Evolutionary conservation across 2,113 vertebrate species (phyloP), one percentile per base, ranked within the genome.

Genomic region (Camelus dromedarius): DNA sequence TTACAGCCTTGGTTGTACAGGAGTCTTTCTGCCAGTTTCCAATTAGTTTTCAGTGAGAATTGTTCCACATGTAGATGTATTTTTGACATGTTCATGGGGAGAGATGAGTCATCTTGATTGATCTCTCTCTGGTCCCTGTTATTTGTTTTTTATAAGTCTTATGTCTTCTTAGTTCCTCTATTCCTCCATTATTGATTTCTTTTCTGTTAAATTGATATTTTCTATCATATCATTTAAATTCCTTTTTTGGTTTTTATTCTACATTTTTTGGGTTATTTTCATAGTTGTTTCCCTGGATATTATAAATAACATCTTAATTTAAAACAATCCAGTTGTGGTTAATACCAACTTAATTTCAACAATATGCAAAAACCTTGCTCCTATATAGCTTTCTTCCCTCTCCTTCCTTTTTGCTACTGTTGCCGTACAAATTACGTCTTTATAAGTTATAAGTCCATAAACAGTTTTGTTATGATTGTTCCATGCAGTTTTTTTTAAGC

Each of bases 131-230:
- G 48, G 48, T 76, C 30, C 50, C 73, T 76, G 8, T 1, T 46
- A 16, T 69, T 67, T 80, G 24, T 42, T 80, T 69, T n/a, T 28
- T 56, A 4, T n/a, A 30, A 42, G 14, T 46, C 18, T 24, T 67
- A 42, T 11, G 62, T 54, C 46, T 32, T 20, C n/a, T 24, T 80
- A 24, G 32, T 28, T 80, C n/a, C 18, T 46, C 50, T 76, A 13
- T 52, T 35, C 46, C 72, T 89, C n/a, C 62, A 80, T 56, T 42
- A 80, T 26, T 54, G 35, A 76, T 79, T 87, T 73, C 28, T 14
- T 62, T 56, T 69, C 52, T 70, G 76, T 91, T 91, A 81, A 81
- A 91, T n/a, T 54, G 64, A 67, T 69, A 54, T 54, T 90, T 69
- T 56, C n/a, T 81, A 80, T 38, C 50, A 46, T 79, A 56, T 80